Evolutionary conservation across 1,140 invertebrate species (phyloP), one percentile per base, ranked within the genome.

Genomic region (Sarcophaga bullata): DNA sequence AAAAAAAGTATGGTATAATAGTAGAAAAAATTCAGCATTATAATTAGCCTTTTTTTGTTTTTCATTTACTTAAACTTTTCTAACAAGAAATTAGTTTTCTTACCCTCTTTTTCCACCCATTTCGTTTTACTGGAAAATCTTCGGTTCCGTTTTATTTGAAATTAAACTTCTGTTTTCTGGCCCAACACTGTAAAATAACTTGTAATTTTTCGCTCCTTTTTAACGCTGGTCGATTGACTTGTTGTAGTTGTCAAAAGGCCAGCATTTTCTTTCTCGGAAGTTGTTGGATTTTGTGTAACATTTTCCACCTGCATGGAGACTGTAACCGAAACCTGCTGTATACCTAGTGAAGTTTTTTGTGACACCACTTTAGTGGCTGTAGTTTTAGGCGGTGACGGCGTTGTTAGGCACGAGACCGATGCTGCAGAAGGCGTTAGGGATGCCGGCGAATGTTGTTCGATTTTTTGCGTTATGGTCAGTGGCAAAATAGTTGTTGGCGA

Each of bases 161-260:
- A 86, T 88, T 82, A 86, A 76, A 87, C 81, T 84, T 89, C 87
- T 81, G 87, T 84, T 83, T 89, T 86, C 80, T 89, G 88, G 8
- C 88, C 88, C 68, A 89, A 84, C 37, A 89, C 88, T 10, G 86
- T 89, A 48, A 89, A 89, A 83, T 87, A 89, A 81, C 88, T 89
- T 25, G 85, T 85, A 10, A 89, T 87, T 84, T 89, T 89, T 49
- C 88, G 86, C 81, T 86, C 82, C 82, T 87, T 89, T 17, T 86
- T 76, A 10, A 73, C 80, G 46, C 50, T 80, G 10, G 58, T 50
- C 10, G 8, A 19, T 15, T 50, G 10, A 4, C 75, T 25, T 73
- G 52, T 3, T 17, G 19, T 10, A n/a, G 76, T 75, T 80, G 52
- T 52, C 8, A 80, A 13, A 25, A 49, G 54, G 13, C 58, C 48